Evolutionary conservation across 2,797 vertebrate genomes (phyloP), one percentile per base, ranked within the genome.

Genomic region (Anisognathus igniventris): DNA sequence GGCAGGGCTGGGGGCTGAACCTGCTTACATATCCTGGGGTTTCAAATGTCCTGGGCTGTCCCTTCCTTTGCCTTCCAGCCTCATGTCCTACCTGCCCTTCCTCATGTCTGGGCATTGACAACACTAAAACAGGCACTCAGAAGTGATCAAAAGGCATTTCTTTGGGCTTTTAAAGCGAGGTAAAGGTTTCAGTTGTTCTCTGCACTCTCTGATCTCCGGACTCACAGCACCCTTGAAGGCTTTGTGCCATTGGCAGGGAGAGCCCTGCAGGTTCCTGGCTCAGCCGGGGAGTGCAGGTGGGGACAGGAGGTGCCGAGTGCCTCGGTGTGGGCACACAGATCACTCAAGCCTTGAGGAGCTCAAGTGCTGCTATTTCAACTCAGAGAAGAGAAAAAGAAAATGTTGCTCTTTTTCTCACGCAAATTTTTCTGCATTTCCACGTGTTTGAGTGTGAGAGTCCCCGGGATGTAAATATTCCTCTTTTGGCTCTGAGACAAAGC

Each of bases 111-210:
- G 60, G 25, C 53, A 4, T 2, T 20, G 48, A 1, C 65, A 25
- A 0, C 25, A 3, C 47, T 3, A 1, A 25, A 31, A 11, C 0
- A 3, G 2, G 6, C 19, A 21, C 53, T 60, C 5, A 3, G 44
- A 4, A 28, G n/a, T 0, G 14, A 24, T 7, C 3, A 8, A 21
- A 40, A 40, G 35, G 28, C 10, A 2, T 12, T 53, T n/a, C 4
- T 2, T 2, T 2, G 4, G 12, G 25, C 8, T 18, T 75, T 67
- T 33, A 2, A 18, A 27, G 28, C 1, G 1, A 6, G 13, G 17
- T 3, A 1, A 21, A 14, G n/a, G 7, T 42, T 62, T 42, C 23
- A 7, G 10, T 3, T 30, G 10, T 5, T 58, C 50, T 14, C 64
- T 70, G 68, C 8, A 13, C 53, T 8, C 30, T 31, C 73, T 5